phyloP scores from a whole-genome alignment of 2,797 vertebrate species.

The Enteromius trimaculatus region DNA sequence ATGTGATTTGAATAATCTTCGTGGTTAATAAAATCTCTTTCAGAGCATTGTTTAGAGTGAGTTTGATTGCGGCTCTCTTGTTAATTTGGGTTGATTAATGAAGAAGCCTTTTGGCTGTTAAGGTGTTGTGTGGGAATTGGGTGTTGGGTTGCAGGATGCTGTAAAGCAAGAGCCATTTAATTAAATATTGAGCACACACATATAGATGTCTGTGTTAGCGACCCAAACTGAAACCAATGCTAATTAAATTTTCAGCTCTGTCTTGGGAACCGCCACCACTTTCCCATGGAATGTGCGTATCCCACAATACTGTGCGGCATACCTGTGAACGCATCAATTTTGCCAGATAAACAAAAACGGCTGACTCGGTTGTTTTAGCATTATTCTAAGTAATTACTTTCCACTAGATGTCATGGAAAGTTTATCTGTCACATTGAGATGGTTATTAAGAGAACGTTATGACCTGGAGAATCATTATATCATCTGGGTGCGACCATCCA shows the following conservation, averaged over 20 bases:
- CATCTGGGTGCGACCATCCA: conserved; percentile 5
- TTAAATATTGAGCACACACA: conserved; percentile 79
- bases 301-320: conserved; percentile 46
- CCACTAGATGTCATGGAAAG: conserved; percentile 14
- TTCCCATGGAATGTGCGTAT: conserved; percentile 34
- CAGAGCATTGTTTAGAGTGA: conserved; percentile 46
- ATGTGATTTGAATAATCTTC: conserved; percentile 20
- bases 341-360: conserved; percentile 59
- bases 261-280: conserved; percentile 64
- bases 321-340: conserved; percentile 61
- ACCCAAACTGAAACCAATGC: conserved; percentile 75
- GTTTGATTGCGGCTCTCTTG: conserved; percentile 62
- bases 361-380: conserved; percentile 24
- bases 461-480: conserved; percentile 29
- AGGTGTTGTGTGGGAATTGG: conserved; percentile 71
- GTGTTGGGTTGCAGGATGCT: conserved; percentile 70
- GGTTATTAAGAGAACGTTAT: conserved; percentile 5
- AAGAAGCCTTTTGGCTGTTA: conserved; percentile 67
- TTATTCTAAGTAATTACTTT: conserved; percentile 47
- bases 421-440: conserved; percentile 23
- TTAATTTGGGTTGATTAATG: conserved; percentile 76
- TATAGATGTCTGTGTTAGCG: conserved; percentile 75
- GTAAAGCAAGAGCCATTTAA: conserved; percentile 78
- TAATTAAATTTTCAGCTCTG: conserved; percentile 78
- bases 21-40: conserved; percentile 50